Evolutionary conservation across 2,113 vertebrate species (phyloP), one percentile per base, ranked within the genome.

Genomic region (Lamprologus tigripictilis): DNA sequence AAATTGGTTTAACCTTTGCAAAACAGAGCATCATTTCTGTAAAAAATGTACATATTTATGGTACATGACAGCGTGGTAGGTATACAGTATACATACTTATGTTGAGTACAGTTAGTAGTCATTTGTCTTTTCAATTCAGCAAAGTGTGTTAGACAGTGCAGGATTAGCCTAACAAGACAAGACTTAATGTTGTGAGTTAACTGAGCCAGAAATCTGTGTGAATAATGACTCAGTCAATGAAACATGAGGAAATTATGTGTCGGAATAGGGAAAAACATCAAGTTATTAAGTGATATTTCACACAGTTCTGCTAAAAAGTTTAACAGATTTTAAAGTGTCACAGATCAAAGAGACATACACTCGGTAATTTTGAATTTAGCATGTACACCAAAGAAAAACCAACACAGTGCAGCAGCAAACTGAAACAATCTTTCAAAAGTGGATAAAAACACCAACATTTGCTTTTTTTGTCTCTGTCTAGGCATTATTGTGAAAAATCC

Each of bases 1-100:
- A 87, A 81, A 89, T 85, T 80, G 40, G 53, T 84, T 35, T 86
- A 66, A 83, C 80, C 76, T 79, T 92, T 83, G 28, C 63, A 21
- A 78, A 90, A 57, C 3, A 2, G 47, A 78, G 3, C 35, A 57
- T 40, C 1, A 51, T 57, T 83, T 78, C 12, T 61, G 57, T 10
- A 1, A 33, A 19, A 3, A 33, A 83, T 19, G 10, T 76, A 23
- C 23, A 83, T 37, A 6, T 57, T 57, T 45, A 14, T 47, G 17
- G 0, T 2, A 23, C 61, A 76, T 23, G 10, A 76, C 35, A 37
- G 31, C 3, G 0, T 63, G 40, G 31, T 19, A 49, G 80, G 21
- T 9, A 58, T 61, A n/a, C 40, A 21, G 3, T n/a, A 31, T 17
- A 40, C 45, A 53, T 78, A 66, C 16, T 26, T 51, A 26, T 54